These are phyloP conservation scores for Luperina nickerlii DNA, from an alignment of 2,888 invertebrate genomes.

Conservation along the genomic window DNA sequence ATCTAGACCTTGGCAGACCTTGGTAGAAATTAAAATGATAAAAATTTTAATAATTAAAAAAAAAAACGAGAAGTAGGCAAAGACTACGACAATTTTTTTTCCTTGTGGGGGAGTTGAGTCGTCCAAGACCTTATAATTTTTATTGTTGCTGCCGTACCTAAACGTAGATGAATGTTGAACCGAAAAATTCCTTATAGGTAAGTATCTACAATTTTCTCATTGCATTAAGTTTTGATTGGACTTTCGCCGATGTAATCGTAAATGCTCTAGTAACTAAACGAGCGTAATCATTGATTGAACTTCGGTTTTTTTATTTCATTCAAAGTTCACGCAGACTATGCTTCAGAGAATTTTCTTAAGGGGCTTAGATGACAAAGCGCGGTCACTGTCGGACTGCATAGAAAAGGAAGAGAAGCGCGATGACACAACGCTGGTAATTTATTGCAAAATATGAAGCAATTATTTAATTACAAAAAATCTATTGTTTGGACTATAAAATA, in stretches of 20 bases:
- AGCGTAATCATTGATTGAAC: constrained; percentile 53
- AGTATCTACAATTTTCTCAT: constrained; percentile 28
- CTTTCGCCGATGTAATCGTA: constrained; percentile 52
- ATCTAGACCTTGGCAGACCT: neutral
- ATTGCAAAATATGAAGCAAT: no score
- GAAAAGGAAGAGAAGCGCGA: no score
- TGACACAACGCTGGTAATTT: no score
- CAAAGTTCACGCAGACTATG: constrained; percentile 36
- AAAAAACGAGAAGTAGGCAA: neutral
- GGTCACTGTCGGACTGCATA: no score
- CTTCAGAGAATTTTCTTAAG: neutral
- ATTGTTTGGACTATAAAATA: no score
- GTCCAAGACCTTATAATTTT: constrained; percentile 22
- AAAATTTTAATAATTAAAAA: no score
- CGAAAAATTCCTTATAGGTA: neutral
- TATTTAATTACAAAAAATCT: no score
- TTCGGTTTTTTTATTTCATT: constrained; percentile 16
- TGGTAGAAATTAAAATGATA: constrained; percentile 23
- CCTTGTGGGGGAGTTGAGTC: constrained; percentile 5
- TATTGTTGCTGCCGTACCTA: constrained; percentile 7
- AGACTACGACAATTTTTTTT: neutral
- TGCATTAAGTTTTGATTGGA: constrained; percentile 37
- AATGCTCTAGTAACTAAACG: constrained; percentile 61
- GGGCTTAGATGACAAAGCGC: no score
- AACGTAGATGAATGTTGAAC: constrained; percentile 1